Conservation (phyloP, 2,797 vertebrate species). For the Darevskia mixta region DNA sequence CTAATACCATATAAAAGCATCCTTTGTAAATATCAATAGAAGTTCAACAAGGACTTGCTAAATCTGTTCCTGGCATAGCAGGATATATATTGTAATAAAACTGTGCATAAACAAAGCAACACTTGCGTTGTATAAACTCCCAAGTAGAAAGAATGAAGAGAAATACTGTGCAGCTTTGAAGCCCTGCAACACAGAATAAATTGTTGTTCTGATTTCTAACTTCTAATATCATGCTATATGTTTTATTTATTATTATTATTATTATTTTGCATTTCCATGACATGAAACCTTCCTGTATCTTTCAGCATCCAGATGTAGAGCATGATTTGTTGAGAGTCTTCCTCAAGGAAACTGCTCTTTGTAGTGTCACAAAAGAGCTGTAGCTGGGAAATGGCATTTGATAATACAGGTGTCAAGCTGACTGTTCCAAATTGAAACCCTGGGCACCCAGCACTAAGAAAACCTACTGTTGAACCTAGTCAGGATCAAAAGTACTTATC, state of each 20-base stretch:
- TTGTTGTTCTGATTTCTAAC: conserved; percentile 46
- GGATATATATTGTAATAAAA: conserved; percentile 68
- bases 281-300: conserved; percentile 55
- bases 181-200: conserved; percentile 40
- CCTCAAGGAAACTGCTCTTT: conserved; percentile 58
- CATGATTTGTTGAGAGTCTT: conserved; percentile 54
- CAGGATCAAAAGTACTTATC: neutral
- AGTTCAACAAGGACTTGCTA: conserved; percentile 64
- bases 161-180: conserved; percentile 43
- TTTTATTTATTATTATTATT: conserved; percentile 37
- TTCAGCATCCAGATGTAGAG: conserved; percentile 47
- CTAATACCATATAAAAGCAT: conserved; percentile 77
- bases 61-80: conserved; percentile 77
- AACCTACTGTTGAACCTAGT: neutral
- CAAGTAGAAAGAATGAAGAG: conserved; percentile 53
- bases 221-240: conserved; percentile 16
- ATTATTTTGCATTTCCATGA: conserved; percentile 9
- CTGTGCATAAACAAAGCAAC: conserved; percentile 66
- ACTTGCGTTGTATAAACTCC: conserved; percentile 66
- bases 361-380: conserved; percentile 52
- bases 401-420: conserved; percentile 41
- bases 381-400: conserved; percentile 55
- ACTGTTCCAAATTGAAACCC: conserved; percentile 65
- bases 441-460: conserved; percentile 47
- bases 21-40: conserved; percentile 79